A percentile compares a stretch with the other conserved stretches of the same genome.
These are phyloP conservation scores for Gobionotothen gibberifrons DNA, from an alignment of 2,797 vertebrate species.

Conservation along the genomic window DNA sequence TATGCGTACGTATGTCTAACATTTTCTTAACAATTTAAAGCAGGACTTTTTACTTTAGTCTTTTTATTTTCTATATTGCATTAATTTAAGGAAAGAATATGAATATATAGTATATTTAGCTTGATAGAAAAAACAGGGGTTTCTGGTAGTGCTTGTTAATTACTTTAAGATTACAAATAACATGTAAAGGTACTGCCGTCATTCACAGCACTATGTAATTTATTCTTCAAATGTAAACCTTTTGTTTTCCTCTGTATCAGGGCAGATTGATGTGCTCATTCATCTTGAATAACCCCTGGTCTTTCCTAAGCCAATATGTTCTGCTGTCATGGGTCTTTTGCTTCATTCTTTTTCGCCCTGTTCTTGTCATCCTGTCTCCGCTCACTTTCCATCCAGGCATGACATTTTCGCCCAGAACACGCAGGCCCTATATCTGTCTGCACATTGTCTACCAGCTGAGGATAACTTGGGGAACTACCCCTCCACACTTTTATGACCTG, in stretches of 20 bases:
- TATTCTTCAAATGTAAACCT: conserved; percentile 3
- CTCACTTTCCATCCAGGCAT: conserved; percentile 60
- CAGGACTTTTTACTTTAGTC: neutral
- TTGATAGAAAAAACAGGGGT: neutral
- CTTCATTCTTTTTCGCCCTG: conserved; percentile 16
- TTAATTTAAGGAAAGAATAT: neutral
- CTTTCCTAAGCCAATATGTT: conserved; percentile 40
- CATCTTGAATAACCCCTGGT: conserved; percentile 29
- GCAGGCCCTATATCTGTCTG: conserved; percentile 65
- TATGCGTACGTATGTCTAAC: no score
- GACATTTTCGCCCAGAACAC: conserved; percentile 49
- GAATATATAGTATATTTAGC: no score
- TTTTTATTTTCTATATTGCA: neutral
- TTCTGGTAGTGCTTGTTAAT: neutral
- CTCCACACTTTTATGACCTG: conserved; percentile 61
- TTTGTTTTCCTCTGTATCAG: conserved; percentile 4
- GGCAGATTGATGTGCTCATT: conserved; percentile 37
- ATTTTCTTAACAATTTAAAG: neutral
- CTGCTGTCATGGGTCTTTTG: conserved; percentile 15
- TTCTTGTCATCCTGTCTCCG: conserved; percentile 57
- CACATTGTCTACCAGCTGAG: conserved; percentile 62
- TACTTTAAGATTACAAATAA: neutral
- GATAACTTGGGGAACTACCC: conserved; percentile 58
- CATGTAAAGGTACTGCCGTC: conserved; percentile 1
- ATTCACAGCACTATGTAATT: conserved; percentile 3